A percentile compares a stretch with the other conserved stretches of the same genome.
phyloP scores from a whole-genome alignment of 2,113 vertebrate genomes.

The Rhynchopsitta pachyrhyncha region DNA sequence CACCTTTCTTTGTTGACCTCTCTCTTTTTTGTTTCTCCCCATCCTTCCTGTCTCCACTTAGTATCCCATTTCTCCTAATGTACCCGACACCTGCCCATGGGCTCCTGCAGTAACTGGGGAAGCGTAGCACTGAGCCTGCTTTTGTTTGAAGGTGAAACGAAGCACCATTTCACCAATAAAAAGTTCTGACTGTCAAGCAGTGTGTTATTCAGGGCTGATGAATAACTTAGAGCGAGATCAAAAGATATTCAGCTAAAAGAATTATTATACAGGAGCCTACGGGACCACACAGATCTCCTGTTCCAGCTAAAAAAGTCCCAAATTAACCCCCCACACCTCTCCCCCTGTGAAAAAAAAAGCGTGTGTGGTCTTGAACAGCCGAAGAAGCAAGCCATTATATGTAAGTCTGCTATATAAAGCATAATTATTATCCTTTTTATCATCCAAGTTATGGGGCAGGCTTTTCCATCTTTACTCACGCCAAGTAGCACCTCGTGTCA shows the following conservation, averaged over 20 bases:
- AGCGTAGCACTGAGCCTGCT: not conserved
- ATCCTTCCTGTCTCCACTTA: slow-evolving; percentile 15
- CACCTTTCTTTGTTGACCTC: not conserved
- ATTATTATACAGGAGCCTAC: slow-evolving; percentile 79
- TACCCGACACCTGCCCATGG: slow-evolving; percentile 34
- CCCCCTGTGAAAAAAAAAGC: slow-evolving; percentile 38
- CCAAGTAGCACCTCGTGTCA: slow-evolving; percentile 63
- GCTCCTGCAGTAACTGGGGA: not conserved
- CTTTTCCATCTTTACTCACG: slow-evolving; percentile 61
- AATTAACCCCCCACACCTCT: slow-evolving; percentile 59
- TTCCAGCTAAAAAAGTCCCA: slow-evolving; percentile 72
- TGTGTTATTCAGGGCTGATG: slow-evolving; percentile 75
- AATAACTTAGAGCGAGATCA: slow-evolving; percentile 81
- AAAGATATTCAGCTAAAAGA: slow-evolving; percentile 81
- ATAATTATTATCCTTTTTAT: slow-evolving; percentile 75
- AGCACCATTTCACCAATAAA: slow-evolving; percentile 66
- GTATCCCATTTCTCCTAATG: not conserved
- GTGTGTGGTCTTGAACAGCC: slow-evolving; percentile 77
- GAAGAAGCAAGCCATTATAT: slow-evolving; percentile 66
- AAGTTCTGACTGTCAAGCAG: slow-evolving; percentile 74
- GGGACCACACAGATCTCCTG: slow-evolving; percentile 80
- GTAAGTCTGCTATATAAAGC: slow-evolving; percentile 75
- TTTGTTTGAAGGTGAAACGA: slow-evolving; percentile 73
- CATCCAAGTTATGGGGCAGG: slow-evolving; percentile 61
- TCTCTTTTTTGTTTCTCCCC: not conserved